Evolutionary conservation across 2,113 vertebrate species (phyloP), one percentile per base, ranked within the genome.

Genomic region (Osmerus eperlanus): DNA sequence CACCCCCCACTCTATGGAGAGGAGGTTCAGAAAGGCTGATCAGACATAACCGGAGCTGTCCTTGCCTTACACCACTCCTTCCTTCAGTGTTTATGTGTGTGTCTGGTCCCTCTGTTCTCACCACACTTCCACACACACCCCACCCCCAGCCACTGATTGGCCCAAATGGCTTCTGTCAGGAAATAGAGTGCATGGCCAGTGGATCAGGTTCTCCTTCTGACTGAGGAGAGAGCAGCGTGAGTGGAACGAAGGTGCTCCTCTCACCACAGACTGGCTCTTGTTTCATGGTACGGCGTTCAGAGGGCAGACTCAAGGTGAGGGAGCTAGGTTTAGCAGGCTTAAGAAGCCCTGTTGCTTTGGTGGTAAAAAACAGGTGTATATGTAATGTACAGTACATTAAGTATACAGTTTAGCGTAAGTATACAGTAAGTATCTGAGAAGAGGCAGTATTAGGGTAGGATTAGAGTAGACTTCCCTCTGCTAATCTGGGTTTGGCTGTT

Each of bases 131-230:
- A 62, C 60, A 62, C 60, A 41, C 68, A 59, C 54, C 16, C 66
- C 65, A 70, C 12, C 3, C 71, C n/a, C 0, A 16, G 75, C 73
- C 56, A 74, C 63, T 52, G 61, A 71, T 75, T 68, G 41, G 63
- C 53, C 75, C 69, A n/a, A 77, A 69, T 70, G 69, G 71, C 67
- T 80, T 16, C 60, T 75, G 67, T 69, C 77, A 78, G 81, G 68
- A 71, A 56, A 56, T 67, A 78, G 72, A 81, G 78, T 83, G 56
- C 54, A n/a, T 0, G 21, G 67, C 66, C 73, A 83, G 83, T 87
- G 79, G 86, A 88, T 90, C 81, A 74, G 65, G 83, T 90, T 87
- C 81, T 81, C 52, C 53, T 25, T 81, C 62, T 82, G 78, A 86
- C 74, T 64, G 75, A 87, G 78, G 76, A 86, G 81, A 76, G 68